A percentile compares a stretch with the other conserved stretches of the same genome.
Conservation (phyloP, 2,888 invertebrate genomes). For the Stomorhina lunata region DNA sequence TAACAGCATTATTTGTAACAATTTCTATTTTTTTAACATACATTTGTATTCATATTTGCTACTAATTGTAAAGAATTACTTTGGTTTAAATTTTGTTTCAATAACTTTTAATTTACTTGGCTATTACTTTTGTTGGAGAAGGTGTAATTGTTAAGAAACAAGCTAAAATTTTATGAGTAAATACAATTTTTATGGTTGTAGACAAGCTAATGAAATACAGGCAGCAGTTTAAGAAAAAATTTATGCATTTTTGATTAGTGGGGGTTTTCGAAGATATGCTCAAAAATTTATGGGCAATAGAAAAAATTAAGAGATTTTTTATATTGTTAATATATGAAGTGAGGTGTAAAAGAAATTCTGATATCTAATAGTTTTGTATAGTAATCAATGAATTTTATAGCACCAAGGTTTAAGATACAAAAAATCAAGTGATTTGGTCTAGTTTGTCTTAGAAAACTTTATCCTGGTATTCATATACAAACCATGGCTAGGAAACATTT, state of each 20-base stretch:
- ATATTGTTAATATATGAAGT: too few relatives aligned
- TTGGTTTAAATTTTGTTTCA: constrained; percentile 33
- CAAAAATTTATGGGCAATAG: background rate
- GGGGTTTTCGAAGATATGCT: background rate
- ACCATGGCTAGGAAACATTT: too few relatives aligned
- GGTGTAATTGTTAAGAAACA: background rate
- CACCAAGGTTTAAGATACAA: too few relatives aligned
- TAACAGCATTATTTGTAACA: constrained; percentile 18
- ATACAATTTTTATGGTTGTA: constrained; percentile 23
- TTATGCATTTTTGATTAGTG: constrained; percentile 47
- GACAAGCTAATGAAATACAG: background rate
- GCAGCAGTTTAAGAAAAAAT: background rate
- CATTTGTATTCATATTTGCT: constrained; percentile 3
- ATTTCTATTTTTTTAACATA: constrained; percentile 37
- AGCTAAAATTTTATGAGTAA: background rate
- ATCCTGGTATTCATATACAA: too few relatives aligned
- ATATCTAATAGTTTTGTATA: too few relatives aligned
- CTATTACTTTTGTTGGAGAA: constrained; percentile 9
- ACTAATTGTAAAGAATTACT: constrained; percentile 61
- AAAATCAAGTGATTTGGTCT: too few relatives aligned
- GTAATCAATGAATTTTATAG: too few relatives aligned
- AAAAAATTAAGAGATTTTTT: background rate
- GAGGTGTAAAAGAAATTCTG: too few relatives aligned
- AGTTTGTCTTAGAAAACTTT: too few relatives aligned
- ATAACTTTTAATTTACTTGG: constrained; percentile 42